Evolutionary conservation across 2,888 invertebrate species (phyloP).

Genomic region (Leptinotarsa rubiginosa): DNA sequence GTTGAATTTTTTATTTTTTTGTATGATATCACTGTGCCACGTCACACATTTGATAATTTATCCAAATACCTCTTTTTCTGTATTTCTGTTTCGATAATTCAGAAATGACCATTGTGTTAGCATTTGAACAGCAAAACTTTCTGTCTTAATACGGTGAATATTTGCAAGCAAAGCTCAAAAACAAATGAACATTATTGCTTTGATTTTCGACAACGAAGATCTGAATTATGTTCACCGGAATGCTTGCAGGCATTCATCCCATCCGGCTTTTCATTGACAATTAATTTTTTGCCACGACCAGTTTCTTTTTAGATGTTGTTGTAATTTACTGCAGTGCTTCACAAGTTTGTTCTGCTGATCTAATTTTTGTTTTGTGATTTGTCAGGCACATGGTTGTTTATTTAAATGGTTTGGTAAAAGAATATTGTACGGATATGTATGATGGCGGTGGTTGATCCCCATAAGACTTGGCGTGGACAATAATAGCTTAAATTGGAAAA

Average conservation of each 20-base stretch:
- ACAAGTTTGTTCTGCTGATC: constrained; percentile 40
- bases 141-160: neutral
- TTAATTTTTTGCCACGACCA: constrained; percentile 42
- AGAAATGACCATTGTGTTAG: constrained; percentile 1
- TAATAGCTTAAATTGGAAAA: constrained; percentile 49
- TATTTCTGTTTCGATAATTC: neutral
- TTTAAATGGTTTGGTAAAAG: constrained; percentile 67
- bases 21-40: too few relatives aligned
- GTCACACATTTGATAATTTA: too few relatives aligned
- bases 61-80: neutral
- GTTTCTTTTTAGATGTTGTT: constrained; percentile 39
- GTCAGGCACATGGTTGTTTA: constrained; percentile 66
- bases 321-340: constrained; percentile 38
- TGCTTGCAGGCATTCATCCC: neutral
- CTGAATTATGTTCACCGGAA: too few relatives aligned
- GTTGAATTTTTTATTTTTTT: too few relatives aligned
- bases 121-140: constrained; percentile 15
- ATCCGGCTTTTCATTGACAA: neutral
- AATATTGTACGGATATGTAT: constrained; percentile 63
- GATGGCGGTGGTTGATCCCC: constrained; percentile 43
- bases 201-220: too few relatives aligned
- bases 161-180: neutral
- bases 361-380: constrained; percentile 67
- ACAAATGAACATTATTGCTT: neutral
- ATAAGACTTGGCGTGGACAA: constrained; percentile 53